phyloP scores from a whole-genome alignment of 1,140 invertebrate genomes.

The Callitettix versicolor region DNA sequence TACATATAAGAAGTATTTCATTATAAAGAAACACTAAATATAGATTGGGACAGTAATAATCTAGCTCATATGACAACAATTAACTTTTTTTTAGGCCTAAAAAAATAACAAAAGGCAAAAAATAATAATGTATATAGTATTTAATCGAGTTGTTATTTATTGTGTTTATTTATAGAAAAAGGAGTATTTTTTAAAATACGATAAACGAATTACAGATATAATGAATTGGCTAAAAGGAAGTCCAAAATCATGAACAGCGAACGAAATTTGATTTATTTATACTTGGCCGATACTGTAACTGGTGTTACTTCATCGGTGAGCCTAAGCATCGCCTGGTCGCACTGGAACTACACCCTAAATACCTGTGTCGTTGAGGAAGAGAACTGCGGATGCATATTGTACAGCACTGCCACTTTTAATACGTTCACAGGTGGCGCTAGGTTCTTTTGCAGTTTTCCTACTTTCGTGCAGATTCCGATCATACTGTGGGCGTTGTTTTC shows the following conservation, averaged over 20 bases:
- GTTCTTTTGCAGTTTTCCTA: conserved; percentile 47
- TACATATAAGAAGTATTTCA: too few relatives aligned
- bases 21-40: too few relatives aligned
- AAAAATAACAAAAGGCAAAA: too few relatives aligned
- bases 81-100: too few relatives aligned
- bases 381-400: conserved; percentile 55
- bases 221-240: too few relatives aligned
- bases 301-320: conserved; percentile 3
- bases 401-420: conserved; percentile 43
- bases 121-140: too few relatives aligned
- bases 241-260: not conserved
- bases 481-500: conserved; percentile 43
- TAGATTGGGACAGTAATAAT: too few relatives aligned
- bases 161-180: too few relatives aligned
- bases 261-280: conserved; percentile 2
- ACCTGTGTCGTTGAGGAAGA: conserved; percentile 41
- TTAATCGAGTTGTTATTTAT: too few relatives aligned
- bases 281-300: not conserved
- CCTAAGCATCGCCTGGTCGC: conserved; percentile 38
- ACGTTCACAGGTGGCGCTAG: conserved; percentile 54
- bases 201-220: too few relatives aligned
- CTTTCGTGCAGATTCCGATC: conserved; percentile 44
- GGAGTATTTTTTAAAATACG: too few relatives aligned
- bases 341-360: conserved; percentile 53
- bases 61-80: too few relatives aligned